Evolutionary conservation across 2,797 vertebrate genomes (phyloP), one percentile per base, ranked within the genome.

Genomic region (Pteropus rufus): DNA sequence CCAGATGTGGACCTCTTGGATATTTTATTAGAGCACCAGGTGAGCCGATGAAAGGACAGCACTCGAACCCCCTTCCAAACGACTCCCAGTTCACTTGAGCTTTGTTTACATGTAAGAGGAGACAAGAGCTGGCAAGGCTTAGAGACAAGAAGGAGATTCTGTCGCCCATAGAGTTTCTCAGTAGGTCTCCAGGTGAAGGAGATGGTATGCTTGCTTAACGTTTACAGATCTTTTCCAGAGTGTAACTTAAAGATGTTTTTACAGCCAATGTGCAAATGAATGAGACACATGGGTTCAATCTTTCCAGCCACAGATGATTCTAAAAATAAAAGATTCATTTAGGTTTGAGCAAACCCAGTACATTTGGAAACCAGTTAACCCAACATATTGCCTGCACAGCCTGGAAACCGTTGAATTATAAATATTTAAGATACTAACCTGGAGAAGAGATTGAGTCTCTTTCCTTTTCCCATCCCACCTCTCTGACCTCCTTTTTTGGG

Each of bases 241-340:
- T 65, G 15, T 76, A 67, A 83, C 65, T 76, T 93, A 67, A 94
- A 95, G 80, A 73, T 64, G 31, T 93, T 97, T 91, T 92, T 90
- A 95, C 12, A 82, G 60, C 65, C 84, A 94, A 15, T 36, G 91
- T 77, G 92, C 41, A 89, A 94, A 93, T 89, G 86, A 97, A 95
- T 65, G 65, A 95, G 92, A 94, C 89, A 91, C 95, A 73, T 96
- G 95, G 96, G 86, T 94, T 95, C 92, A 89, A 96, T 97, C 95
- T 96, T 86, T 91, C 69, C 69, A 91, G 92, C 49, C 75, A 94
- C 79, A 72, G 52, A 64, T 64, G 56, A 91, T 92, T 91, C 69
- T 72, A 82, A 84, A 93, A 96, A 92, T 80, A 91, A 94, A 97
- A 97, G 76, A 18, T 90, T 91, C 92, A 93, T 92, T 97, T 91